Base-by-base conservation (phyloP, 2,797 vertebrate genomes). In the Podarcis lilfordi region DNA sequence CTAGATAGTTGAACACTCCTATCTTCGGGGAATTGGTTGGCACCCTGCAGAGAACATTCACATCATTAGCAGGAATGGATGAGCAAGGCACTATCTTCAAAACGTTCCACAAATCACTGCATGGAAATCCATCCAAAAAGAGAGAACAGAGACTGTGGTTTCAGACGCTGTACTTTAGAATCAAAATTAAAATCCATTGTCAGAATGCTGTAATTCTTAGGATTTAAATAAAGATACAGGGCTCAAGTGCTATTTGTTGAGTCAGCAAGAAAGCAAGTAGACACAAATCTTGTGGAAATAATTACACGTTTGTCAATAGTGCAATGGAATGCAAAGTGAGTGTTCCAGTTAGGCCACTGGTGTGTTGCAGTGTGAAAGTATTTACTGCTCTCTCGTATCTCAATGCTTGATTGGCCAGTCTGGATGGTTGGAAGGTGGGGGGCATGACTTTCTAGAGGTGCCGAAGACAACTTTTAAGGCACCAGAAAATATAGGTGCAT, bases 1-100 rank as follows among this genome's bases (percentile, higher is more conserved):
- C 78, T 71, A 92, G 82, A 69, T 85, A 72, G 82, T 64, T 40
- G 40, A 87, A 88, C n/a, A 11, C 4, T 89, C 93, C 91, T 84
- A 66, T 93, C 79, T 23, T 88, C 80, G 40, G 40, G 71, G 40
- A 92, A 81, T 82, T n/a, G 83, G 19, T 77, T 93, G n/a, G 91
- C 87, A 94, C 86, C 85, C 92, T 89, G 15, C 84, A 90, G 90
- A 95, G 89, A 89, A 92, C 3, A 82, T 89, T 92, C 80, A 59
- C 85, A 89, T 89, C 9, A 82, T 93, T 92, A 89, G 83, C 86
- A 86, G 82, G 3, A 25, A 77, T 55, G 10, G 80, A 74, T 29
- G 86, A 59, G 3, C 82, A 37, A 81, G 85, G 37, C 74, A 85
- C 89, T 29, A 86, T n/a, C 72, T 89, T 64, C 92, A 29, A 35